Conservation (phyloP, 2,797 vertebrate species). For the Periophthalmus magnuspinnatus region DNA sequence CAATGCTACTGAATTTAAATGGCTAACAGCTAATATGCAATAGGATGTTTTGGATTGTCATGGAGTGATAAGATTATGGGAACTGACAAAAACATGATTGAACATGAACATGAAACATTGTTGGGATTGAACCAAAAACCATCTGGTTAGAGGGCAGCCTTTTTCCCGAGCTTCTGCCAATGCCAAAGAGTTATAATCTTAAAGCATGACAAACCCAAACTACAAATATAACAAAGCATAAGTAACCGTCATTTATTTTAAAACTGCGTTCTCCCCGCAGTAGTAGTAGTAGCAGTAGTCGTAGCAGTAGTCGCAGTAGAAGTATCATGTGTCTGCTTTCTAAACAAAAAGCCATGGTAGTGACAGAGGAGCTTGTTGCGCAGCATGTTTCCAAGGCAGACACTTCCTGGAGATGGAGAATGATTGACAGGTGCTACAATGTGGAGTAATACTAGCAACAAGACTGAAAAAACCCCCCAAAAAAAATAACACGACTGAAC, state of each 20-base stretch:
- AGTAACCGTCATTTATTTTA: too few species aligned
- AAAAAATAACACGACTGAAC: conserved; percentile 20
- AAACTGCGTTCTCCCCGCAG: background rate
- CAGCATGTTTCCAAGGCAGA: conserved; percentile 57
- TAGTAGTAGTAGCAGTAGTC: background rate
- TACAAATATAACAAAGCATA: background rate
- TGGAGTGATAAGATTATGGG: too few species aligned
- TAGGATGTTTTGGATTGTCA: too few species aligned
- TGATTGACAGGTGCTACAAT: conserved; percentile 61
- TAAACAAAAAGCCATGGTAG: conserved; percentile 48
- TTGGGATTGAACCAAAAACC: too few species aligned
- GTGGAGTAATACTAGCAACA: conserved; percentile 41
- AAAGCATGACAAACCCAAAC: background rate
- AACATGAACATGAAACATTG: too few species aligned
- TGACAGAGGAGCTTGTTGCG: conserved; percentile 62
- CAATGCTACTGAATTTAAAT: too few species aligned
- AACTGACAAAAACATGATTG: too few species aligned
- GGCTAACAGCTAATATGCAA: too few species aligned
- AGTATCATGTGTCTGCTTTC: conserved; percentile 32
- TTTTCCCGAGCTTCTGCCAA: too few species aligned
- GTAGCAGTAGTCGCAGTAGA: background rate
- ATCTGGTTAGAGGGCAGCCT: too few species aligned
- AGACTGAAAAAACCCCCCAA: conserved; percentile 11
- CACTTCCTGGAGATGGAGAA: conserved; percentile 59
- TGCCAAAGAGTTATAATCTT: too few species aligned